These are phyloP conservation scores for Lamprologus tigripictilis DNA, from an alignment of 2,113 vertebrate genomes.

Conservation along the genomic window DNA sequence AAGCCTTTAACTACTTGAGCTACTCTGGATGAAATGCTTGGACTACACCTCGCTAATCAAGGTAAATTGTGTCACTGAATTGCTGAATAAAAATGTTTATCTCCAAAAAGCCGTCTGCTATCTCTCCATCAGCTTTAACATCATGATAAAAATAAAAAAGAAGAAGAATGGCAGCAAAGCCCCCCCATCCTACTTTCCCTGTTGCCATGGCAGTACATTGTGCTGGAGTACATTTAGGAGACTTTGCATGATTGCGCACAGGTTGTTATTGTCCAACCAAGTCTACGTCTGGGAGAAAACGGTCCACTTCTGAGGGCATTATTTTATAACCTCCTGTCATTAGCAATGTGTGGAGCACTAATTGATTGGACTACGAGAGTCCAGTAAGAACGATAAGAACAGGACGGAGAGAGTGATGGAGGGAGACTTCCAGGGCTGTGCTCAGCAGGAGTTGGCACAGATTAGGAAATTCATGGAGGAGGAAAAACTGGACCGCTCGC, in stretches of 20 bases:
- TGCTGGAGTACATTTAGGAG: constrained; percentile 13
- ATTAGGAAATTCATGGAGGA: constrained; percentile 25
- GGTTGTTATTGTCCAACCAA: constrained; percentile 46
- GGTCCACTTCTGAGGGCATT: constrained; percentile 45
- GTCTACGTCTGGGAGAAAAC: constrained; percentile 28
- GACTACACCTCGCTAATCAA: neutral
- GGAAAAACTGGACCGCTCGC: neutral
- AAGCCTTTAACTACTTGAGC: neutral
- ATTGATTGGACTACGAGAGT: constrained; percentile 50
- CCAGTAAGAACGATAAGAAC: neutral
- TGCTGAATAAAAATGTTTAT: neutral
- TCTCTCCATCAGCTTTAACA: neutral
- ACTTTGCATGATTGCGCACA: constrained; percentile 53
- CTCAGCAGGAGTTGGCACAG: constrained; percentile 39
- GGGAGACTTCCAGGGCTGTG: constrained; percentile 28
- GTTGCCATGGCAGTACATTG: constrained; percentile 55
- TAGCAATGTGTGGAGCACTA: constrained; percentile 42
- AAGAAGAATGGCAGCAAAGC: neutral
- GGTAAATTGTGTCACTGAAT: neutral
- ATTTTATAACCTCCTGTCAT: constrained; percentile 59
- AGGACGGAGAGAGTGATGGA: neutral
- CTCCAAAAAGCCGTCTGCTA: neutral
- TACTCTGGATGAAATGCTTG: neutral
- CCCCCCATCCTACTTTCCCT: neutral
- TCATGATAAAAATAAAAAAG: neutral